Base-by-base conservation (phyloP, 2,113 vertebrate species). In the Neogobius melanostomus region DNA sequence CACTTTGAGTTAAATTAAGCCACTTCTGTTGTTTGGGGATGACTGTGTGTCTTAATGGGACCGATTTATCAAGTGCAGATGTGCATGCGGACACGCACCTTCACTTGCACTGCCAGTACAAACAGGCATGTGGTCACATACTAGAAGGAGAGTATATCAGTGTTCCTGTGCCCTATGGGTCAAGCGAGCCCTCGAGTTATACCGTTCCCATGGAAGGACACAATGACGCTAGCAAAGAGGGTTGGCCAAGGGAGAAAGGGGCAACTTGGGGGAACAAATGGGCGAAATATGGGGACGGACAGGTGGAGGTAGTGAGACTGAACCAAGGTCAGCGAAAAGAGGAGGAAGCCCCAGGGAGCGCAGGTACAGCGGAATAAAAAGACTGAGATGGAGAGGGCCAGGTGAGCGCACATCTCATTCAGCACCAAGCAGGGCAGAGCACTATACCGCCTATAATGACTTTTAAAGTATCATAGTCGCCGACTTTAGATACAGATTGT, bases 151-250 rank as follows among this genome's bases (percentile, higher is more conserved):
- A 82, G 74, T 74, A 75, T 68, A 66, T 81, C 71, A 71, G 68
- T 81, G 80, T 66, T 71, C 16, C 64, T 54, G 42, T 59, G 9
- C 68, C 71, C 72, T 36, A 11, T 57, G 68, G 68, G 56, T 74
- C 1, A n/a, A 74, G 21, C 21, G 21, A 21, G 67, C 54, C 51
- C 61, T 69, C 6, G 12, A 69, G 68, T 73, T 77, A 61, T 67
- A n/a, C 11, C 9, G 66, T 50, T 74, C 70, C 74, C 66, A 73
- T 46, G 74, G 69, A 88, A 86, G 89, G 88, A 84, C 86, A 81
- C 53, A 43, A 12, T 36, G 57, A 57, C 71, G 68, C 59, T 64
- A 75, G 66, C 44, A 60, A 45, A 64, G 57, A 65, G 21, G 69
- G 14, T n/a, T 8, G 43, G 51, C 21, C 42, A 42, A 28, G 73